Evolutionary conservation across 2,113 vertebrate genomes (phyloP).

Genomic region (Channa argus): DNA sequence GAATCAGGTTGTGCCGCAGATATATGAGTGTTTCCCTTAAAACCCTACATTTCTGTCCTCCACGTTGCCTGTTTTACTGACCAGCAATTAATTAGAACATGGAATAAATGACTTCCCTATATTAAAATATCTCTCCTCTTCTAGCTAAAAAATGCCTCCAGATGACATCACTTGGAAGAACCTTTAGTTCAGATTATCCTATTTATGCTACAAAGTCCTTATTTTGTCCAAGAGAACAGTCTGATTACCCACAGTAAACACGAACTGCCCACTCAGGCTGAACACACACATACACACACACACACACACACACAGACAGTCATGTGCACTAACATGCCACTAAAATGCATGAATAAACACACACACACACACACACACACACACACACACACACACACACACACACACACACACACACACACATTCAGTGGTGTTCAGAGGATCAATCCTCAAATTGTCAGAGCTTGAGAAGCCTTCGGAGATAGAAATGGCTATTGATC

Average conservation of each 20-base stretch:
- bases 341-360: constrained; percentile 6
- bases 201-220: constrained; percentile 17
- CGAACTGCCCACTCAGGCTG: constrained; percentile 25
- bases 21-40: no score
- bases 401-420: constrained; percentile 46
- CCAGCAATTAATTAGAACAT: no score
- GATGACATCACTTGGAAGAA: no score
- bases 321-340: background rate
- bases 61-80: no score
- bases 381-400: constrained; percentile 53
- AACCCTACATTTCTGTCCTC: no score
- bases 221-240: constrained; percentile 32
- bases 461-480: constrained; percentile 53
- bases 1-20: background rate
- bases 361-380: constrained; percentile 46
- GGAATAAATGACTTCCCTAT: no score
- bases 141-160: no score
- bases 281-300: constrained; percentile 26
- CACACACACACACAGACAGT: constrained; percentile 14
- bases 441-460: constrained; percentile 63
- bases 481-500: constrained; percentile 66
- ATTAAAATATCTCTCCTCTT: no score
- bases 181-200: no score
- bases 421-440: constrained; percentile 45
- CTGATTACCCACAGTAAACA: constrained; percentile 43